phyloP scores from a whole-genome alignment of 1,140 invertebrate genomes.

The Neelides sp. region DNA sequence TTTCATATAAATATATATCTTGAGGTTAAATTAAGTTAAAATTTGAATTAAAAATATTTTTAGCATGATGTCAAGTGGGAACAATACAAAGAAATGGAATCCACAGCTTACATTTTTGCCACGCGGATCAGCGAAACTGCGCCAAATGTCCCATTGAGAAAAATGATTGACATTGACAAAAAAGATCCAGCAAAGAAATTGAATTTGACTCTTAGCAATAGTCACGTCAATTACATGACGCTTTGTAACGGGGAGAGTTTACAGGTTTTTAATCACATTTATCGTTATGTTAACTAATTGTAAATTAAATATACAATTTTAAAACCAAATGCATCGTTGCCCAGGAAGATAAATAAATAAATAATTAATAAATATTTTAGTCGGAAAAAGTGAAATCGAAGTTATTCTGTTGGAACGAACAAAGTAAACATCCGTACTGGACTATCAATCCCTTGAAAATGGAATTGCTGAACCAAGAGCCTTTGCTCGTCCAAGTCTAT shows the following conservation, averaged over 20 bases:
- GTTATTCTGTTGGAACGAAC: conserved; percentile 24
- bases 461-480: conserved; percentile 25
- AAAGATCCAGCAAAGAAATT: too few relatives aligned
- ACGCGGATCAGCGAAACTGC: too few relatives aligned
- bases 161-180: too few relatives aligned
- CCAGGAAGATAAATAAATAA: background rate
- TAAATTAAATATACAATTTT: background rate
- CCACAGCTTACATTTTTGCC: too few relatives aligned
- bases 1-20: too few relatives aligned
- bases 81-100: too few relatives aligned
- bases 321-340: background rate
- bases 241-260: conserved; percentile 25
- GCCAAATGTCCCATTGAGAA: too few relatives aligned
- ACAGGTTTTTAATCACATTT: conserved; percentile 3
- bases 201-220: too few relatives aligned
- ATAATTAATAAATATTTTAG: conserved; percentile 4
- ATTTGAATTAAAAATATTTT: too few relatives aligned
- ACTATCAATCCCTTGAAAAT: conserved; percentile 24
- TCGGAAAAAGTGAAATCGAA: conserved; percentile 11
- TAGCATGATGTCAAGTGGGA: too few relatives aligned
- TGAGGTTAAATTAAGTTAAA: too few relatives aligned
- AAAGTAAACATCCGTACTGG: conserved; percentile 24
- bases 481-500: conserved; percentile 17
- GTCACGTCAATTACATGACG: conserved; percentile 21
- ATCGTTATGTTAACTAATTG: background rate